Evolutionary conservation across 2,888 invertebrate genomes (phyloP), one percentile per base, ranked within the genome.

Genomic region (Drosophila limbata): DNA sequence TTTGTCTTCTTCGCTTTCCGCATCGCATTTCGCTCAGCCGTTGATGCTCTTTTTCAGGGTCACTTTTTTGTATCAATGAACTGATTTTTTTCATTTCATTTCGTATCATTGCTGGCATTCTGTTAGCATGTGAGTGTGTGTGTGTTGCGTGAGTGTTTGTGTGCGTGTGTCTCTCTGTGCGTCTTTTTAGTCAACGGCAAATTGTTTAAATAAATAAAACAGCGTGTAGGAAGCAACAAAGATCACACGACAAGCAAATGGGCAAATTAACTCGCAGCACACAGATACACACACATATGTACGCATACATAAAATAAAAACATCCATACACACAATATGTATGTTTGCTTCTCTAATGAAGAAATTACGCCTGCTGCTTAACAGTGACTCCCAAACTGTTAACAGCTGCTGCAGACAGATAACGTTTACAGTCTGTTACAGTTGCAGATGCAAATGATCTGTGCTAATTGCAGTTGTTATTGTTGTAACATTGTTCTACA

Each of bases 201-300:
- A 87, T 75, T 87, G 77, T 86, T 87, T 87, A 76, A 86, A 74
- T 75, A 88, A 84, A 89, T 88, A 81, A 75, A 79, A 71, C 68
- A 67, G 70, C 53, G 82, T 75, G 72, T 94, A 90, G 85, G 93
- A 89, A 59, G 91, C 88, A 60, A 53, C 84, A 68, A 94, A 91
- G 70, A 93, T 66, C 68, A 63, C 61, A 71, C 57, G 78, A 70
- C 77, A 70, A 78, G 68, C 64, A 75, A 81, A 67, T 62, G 45
- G 40, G 44, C 61, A 78, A 75, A 81, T 81, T 81, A 81, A 78
- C 79, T 74, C 53, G 42, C 50, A 56, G 28, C 68, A 52, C 51
- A 62, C 37, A 65, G 40, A 47, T 15, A 53, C 51, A 66, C 45
- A 48, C n/a, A 17, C 10, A 56, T 15, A 42, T 21, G 21, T n/a